Evolutionary conservation across 2,113 vertebrate genomes (phyloP).

Genomic region (Colistium nudipinnis): DNA sequence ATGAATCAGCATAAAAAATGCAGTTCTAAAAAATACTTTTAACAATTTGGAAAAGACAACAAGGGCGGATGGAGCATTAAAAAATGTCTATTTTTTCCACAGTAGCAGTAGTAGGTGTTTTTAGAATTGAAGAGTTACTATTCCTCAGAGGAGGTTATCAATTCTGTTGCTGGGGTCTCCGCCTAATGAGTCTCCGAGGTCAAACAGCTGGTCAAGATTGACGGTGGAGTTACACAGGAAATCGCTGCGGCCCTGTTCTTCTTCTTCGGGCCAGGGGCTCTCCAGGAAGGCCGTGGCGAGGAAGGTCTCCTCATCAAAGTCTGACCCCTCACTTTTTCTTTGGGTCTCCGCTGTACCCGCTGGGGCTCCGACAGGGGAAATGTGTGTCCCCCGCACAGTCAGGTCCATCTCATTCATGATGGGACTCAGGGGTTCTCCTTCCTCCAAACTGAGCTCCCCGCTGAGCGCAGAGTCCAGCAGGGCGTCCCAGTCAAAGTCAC

Average conservation of each 20-base stretch:
- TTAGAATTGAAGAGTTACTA: background rate
- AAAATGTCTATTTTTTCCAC: constrained; percentile 12
- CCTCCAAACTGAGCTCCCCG: constrained; percentile 88
- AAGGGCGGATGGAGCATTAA: constrained; percentile 14
- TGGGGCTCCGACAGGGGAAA: constrained; percentile 44
- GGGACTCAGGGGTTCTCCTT: constrained; percentile 83
- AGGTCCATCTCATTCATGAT: constrained; percentile 79
- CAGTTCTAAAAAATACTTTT: constrained; percentile 31
- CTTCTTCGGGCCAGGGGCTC: constrained; percentile 91
- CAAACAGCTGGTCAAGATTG: constrained; percentile 87
- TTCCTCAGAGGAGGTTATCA: constrained; percentile 80
- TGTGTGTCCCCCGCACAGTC: constrained; percentile 76
- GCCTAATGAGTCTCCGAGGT: constrained; percentile 78
- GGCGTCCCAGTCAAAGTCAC: constrained; percentile 95
- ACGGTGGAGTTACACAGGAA: constrained; percentile 82
- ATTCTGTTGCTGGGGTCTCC: constrained; percentile 81
- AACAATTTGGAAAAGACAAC: constrained; percentile 21
- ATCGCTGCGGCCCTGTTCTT: constrained; percentile 75
- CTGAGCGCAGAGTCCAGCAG: constrained; percentile 86
- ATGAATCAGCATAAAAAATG: constrained; percentile 28
- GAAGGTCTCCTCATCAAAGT: constrained; percentile 91
- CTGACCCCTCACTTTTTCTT: constrained; percentile 76
- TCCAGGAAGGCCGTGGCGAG: constrained; percentile 91
- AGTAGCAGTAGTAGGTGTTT: background rate
- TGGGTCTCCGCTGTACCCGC: constrained; percentile 60